A percentile compares a stretch with the other conserved stretches of the same genome.
Evolutionary conservation across 2,888 invertebrate genomes (phyloP).

Genomic region (Drosophila algonquin): DNA sequence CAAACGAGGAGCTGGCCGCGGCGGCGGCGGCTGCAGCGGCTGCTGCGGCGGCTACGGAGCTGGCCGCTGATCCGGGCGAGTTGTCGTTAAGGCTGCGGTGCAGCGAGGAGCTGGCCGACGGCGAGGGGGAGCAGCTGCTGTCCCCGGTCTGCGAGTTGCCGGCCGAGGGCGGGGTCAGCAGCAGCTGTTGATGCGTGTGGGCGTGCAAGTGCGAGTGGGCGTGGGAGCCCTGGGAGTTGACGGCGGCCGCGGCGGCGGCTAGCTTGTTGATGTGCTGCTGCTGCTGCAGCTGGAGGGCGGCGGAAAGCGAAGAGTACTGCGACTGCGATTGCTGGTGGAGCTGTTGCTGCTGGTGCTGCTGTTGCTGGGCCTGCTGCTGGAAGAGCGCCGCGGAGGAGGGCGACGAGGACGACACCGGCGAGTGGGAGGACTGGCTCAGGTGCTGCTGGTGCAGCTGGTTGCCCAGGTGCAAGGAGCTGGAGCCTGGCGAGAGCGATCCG

Average conservation of each 20-base stretch:
- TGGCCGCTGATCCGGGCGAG: conserved; percentile 83
- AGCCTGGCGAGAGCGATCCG: conserved; percentile 75
- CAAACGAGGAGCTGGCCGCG: conserved; percentile 84
- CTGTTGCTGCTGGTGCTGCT: conserved; percentile 61
- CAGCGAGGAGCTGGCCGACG: conserved; percentile 72
- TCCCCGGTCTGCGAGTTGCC: conserved; percentile 74
- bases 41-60: conserved; percentile 81
- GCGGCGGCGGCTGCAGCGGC: conserved; percentile 77
- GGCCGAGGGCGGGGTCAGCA: conserved; percentile 80
- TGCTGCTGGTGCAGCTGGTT: conserved; percentile 64
- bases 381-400: conserved; percentile 78
- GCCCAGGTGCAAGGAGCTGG: conserved; percentile 68
- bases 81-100: conserved; percentile 75
- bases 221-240: conserved; percentile 69
- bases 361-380: conserved; percentile 68
- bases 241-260: conserved; percentile 81
- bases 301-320: conserved; percentile 84
- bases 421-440: conserved; percentile 81
- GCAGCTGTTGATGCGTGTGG: conserved; percentile 77
- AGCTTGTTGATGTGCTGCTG: conserved; percentile 81
- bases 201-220: conserved; percentile 69
- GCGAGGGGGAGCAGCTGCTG: conserved; percentile 76
- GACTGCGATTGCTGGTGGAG: conserved; percentile 67
- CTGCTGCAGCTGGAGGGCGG: conserved; percentile 81
- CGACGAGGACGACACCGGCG: conserved; percentile 83